phyloP scores from a whole-genome alignment of 2,888 invertebrate genomes.

The Cosmorhoe ocellata region DNA sequence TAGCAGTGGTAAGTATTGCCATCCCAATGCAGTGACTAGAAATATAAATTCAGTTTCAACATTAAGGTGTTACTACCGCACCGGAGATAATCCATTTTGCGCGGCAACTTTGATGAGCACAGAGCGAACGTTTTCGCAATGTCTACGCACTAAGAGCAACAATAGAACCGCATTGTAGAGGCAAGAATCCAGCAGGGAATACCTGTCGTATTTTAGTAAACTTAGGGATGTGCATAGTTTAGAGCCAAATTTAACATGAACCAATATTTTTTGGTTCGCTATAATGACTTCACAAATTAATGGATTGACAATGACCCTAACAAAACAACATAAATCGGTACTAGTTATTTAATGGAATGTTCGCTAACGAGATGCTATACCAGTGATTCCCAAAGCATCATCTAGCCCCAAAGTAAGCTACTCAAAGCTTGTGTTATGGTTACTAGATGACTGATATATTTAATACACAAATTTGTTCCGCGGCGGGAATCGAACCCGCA shows the following conservation, averaged over 20 bases:
- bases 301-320: constrained; percentile 36
- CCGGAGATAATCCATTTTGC: constrained; percentile 58
- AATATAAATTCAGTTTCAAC: constrained; percentile 31
- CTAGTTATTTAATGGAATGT: too few relatives aligned
- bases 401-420: too few relatives aligned
- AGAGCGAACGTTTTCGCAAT: constrained; percentile 68
- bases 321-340: too few relatives aligned
- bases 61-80: constrained; percentile 45
- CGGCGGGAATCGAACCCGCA: too few relatives aligned
- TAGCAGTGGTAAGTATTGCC: not conserved
- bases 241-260: constrained; percentile 4
- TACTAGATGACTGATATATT: too few relatives aligned
- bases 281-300: constrained; percentile 41
- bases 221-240: too few relatives aligned
- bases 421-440: too few relatives aligned
- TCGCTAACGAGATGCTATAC: too few relatives aligned
- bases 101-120: constrained; percentile 62
- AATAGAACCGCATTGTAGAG: constrained; percentile 27
- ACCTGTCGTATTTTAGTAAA: not conserved
- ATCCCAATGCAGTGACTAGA: constrained; percentile 2
- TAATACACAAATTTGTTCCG: too few relatives aligned
- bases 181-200: constrained; percentile 1
- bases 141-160: constrained; percentile 41
- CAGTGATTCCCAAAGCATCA: too few relatives aligned
- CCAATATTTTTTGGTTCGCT: constrained; percentile 25